Percentiles rank a stretch among this genome's conserved stretches.
These are phyloP conservation scores for Rhynchophorus ferrugineus DNA, from an alignment of 1,140 invertebrate species.

Conservation along the genomic window DNA sequence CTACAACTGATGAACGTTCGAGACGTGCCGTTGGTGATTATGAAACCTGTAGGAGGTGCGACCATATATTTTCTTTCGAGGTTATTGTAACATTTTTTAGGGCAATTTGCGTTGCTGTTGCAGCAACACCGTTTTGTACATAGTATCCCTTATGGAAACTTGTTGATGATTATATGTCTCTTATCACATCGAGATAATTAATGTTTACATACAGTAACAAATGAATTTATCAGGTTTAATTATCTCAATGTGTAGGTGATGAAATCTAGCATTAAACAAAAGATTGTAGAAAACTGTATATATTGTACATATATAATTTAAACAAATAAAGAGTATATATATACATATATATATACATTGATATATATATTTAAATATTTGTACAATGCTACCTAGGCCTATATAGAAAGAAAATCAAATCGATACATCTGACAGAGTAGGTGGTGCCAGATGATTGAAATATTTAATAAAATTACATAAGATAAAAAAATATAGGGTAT, in stretches of 20 bases:
- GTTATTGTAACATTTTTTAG: too few relatives aligned
- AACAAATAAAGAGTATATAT: slow-evolving; percentile 29
- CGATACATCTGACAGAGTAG: slow-evolving; percentile 27
- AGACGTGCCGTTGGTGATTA: slow-evolving; percentile 33
- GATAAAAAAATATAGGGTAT: slow-evolving; percentile 31
- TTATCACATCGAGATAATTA: too few relatives aligned
- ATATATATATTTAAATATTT: slow-evolving; percentile 39
- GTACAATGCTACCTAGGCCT: slow-evolving; percentile 41
- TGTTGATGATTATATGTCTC: too few relatives aligned
- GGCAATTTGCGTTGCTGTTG: too few relatives aligned
- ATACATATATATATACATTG: slow-evolving; percentile 25
- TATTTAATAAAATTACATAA: too few relatives aligned
- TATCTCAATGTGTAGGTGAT: too few relatives aligned
- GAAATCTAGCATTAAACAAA: too few relatives aligned
- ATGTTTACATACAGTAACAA: too few relatives aligned
- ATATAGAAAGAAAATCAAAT: slow-evolving; percentile 36
- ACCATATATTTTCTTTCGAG: too few relatives aligned
- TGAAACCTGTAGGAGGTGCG: slow-evolving; percentile 8
- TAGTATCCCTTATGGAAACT: too few relatives aligned
- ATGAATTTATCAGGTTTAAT: too few relatives aligned
- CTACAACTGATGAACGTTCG: slow-evolving; percentile 27
- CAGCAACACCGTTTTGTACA: too few relatives aligned
- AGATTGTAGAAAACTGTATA: slow-evolving; percentile 32
- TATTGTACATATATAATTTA: slow-evolving; percentile 42
- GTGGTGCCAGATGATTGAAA: slow-evolving; percentile 31